Base-by-base conservation (phyloP, 2,113 vertebrate genomes). In the Prochilodus magdalenae region DNA sequence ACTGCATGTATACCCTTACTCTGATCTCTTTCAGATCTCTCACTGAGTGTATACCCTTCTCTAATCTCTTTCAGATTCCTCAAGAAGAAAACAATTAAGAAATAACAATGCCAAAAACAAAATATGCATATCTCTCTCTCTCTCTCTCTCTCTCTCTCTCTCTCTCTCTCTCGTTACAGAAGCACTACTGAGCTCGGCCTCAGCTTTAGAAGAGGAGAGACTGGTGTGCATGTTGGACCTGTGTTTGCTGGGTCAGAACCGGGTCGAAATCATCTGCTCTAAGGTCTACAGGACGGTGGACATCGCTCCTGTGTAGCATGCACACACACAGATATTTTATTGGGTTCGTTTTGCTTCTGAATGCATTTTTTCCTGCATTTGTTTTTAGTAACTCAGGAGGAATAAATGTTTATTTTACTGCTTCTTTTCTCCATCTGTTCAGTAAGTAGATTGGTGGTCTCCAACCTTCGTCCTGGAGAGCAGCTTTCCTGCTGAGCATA, bases 201-300 rank as follows among this genome's bases (percentile, higher is more conserved):
- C 80, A 30, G 66, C 33, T 18, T 88, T 96, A 33, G 94, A 96
- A 66, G 91, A 88, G 67, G 84, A 84, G 3, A 94, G 93, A 0
- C 89, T 97, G 5, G 84, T 97, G 80, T 95, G 94, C 83, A 83
- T 97, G 86, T 87, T 98, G 86, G 96, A 97, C 84, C 80, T 97
- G 67, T 98, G 94, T 91, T 95, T 95, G 87, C 91, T 98, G 70
- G 96, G 94, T 57, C 94, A 90, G 75, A 89, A 94, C 75, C 90
- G 92, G 65, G 88, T 95, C 24, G 96, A 98, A 90, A 92, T 96
- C 66, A 88, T 94, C 86, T 90, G 98, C 86, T 94, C 90, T 85
- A 96, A 95, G 90, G 89, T 97, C 77, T 97, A 97, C 90, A 90
- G 77, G 84, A 77, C 91, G 71, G 88, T 91, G 0, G 91, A 89